phyloP scores from a whole-genome alignment of 2,888 invertebrate genomes.

The Julus scanicus region DNA sequence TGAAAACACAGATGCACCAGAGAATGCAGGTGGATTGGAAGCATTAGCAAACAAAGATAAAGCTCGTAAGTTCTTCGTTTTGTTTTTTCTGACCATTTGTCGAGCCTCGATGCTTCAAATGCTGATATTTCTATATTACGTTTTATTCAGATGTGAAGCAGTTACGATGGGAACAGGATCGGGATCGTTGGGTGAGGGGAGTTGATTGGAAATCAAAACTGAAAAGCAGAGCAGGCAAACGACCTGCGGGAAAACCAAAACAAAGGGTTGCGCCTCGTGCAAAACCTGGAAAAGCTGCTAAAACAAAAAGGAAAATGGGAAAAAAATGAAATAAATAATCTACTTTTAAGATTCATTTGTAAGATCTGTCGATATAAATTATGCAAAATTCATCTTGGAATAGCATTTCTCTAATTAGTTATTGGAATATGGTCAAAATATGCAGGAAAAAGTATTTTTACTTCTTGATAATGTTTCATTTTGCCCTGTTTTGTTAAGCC shows the following conservation, averaged over 20 bases:
- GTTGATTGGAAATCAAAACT: conserved; percentile 56
- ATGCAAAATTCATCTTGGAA: not conserved
- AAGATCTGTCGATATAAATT: not conserved
- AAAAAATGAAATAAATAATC: not conserved
- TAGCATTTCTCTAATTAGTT: not conserved
- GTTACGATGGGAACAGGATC: conserved; percentile 65
- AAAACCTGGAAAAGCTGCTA: not conserved
- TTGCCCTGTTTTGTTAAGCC: too few species aligned
- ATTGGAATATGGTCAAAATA: not conserved
- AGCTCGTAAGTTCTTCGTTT: conserved; percentile 62
- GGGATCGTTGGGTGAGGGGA: conserved; percentile 62
- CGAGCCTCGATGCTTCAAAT: not conserved
- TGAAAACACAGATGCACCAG: conserved; percentile 75
- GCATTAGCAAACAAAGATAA: conserved; percentile 65
- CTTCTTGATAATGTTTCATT: too few species aligned
- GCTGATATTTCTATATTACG: not conserved
- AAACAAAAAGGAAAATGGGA: not conserved
- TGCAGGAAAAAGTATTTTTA: not conserved
- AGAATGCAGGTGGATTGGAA: conserved; percentile 74
- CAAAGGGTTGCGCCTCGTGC: not conserved
- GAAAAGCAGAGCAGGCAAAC: not conserved
- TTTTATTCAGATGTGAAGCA: conserved; percentile 64
- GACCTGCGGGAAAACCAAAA: not conserved
- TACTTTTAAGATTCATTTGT: not conserved
- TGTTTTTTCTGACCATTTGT: not conserved